Evolutionary conservation across 2,797 vertebrate genomes (phyloP), one percentile per base, ranked within the genome.

Genomic region (Notolepis coatsorum): DNA sequence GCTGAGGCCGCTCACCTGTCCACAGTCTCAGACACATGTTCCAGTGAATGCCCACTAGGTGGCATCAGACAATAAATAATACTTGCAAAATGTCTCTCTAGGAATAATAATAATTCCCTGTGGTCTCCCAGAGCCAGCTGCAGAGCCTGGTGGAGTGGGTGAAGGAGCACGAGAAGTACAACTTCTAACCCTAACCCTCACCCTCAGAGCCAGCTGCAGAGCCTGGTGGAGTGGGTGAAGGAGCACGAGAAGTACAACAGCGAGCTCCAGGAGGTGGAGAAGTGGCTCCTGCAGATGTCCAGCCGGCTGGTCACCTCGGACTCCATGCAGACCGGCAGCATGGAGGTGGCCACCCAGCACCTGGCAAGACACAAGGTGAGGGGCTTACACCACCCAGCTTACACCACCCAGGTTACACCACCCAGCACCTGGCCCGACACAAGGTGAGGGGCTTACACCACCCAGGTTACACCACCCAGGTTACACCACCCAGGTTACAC

Each of bases 211-310:
- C 95, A 89, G 0, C 94, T 96, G 55, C 86, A 91, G 80, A 93
- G 84, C 45, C 89, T 99, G 35, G 91, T 94, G 31, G 90, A 82
- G 2, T 95, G 93, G 89, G 95, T 98, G 59, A 96, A 91, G 87
- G 96, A 97, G 65, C 98, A 99, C 0, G 97, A 99, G 60, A 92
- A 89, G 46, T 99, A 99, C 81, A 96, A 96, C 28, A 88, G 86
- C 24, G 95, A 97, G 56, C 84, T 98, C 46, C 98, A 99, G 69
- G 96, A 99, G 68, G 94, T 93, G 1, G 98, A 99, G 55, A 97
- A 94, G 33, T 98, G 97, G 97, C 91, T 99, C 17, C 75, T 99
- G 12, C 96, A 98, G 71, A 98, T 98, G 96, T 98, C 97, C 6
- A 93, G 94, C 74, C 84, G 96, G 49, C 86, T 99, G 80, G 93